Percentiles rank a stretch among this genome's conserved stretches.
phyloP scores from a whole-genome alignment of 2,113 vertebrate species.

The Brachyhypopomus gauderio region DNA sequence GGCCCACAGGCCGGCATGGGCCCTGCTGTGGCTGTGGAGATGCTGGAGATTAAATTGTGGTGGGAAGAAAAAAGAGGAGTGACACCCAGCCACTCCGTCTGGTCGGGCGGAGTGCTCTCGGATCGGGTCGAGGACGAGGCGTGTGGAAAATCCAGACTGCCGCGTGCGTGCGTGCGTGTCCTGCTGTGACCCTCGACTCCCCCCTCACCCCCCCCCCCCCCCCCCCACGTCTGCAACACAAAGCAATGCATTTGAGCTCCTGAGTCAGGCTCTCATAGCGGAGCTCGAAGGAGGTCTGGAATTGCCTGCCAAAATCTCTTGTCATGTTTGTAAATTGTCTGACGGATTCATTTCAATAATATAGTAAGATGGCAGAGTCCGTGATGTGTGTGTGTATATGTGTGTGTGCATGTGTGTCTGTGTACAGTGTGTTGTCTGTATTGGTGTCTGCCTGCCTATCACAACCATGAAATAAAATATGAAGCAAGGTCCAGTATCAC shows the following conservation, averaged over 20 bases:
- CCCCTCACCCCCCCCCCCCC: not conserved
- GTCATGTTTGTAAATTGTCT: conserved; percentile 30
- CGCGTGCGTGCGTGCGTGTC: too few relatives aligned
- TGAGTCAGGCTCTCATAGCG: conserved; percentile 19
- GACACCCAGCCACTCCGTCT: conserved; percentile 51
- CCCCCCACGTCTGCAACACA: conserved; percentile 5
- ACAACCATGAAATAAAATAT: conserved; percentile 14
- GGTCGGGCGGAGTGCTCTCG: conserved; percentile 66
- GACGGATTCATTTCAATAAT: conserved; percentile 36
- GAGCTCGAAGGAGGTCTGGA: conserved; percentile 21
- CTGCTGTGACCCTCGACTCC: not conserved
- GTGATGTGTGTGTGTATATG: not conserved
- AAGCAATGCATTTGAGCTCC: conserved; percentile 30
- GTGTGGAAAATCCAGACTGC: conserved; percentile 52
- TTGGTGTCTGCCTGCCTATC: not conserved
- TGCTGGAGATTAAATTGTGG: conserved; percentile 70
- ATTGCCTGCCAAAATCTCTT: conserved; percentile 29
- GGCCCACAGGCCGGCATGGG: conserved; percentile 56
- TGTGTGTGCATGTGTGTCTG: not conserved
- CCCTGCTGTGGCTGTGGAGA: conserved; percentile 54
- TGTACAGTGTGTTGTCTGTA: too few relatives aligned
- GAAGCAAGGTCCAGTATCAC: not conserved
- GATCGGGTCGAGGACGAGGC: conserved; percentile 73
- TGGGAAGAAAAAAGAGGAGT: conserved; percentile 56
- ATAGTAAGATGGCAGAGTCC: conserved; percentile 12